A percentile compares a stretch with the other conserved stretches of the same genome.
phyloP scores from a whole-genome alignment of 2,888 invertebrate species.

The Chouioia cunea region DNA sequence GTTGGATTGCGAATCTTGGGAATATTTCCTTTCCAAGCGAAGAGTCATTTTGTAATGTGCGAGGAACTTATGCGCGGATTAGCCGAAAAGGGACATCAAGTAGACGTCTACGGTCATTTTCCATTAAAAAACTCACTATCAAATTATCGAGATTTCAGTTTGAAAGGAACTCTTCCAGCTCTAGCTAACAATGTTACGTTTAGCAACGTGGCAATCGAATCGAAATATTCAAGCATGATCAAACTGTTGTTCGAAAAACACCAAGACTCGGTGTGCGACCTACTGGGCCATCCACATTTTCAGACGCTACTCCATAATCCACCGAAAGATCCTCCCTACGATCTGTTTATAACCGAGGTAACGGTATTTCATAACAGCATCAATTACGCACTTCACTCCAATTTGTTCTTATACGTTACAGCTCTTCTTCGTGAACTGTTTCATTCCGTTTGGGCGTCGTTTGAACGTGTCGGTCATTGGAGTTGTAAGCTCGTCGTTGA shows the following conservation, averaged over 20 bases:
- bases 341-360: slow-evolving; percentile 51
- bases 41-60: slow-evolving; percentile 68
- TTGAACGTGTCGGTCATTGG: slow-evolving; percentile 56
- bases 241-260: background rate
- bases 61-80: slow-evolving; percentile 66
- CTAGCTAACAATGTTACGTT: slow-evolving; percentile 47
- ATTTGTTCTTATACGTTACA: too few species aligned
- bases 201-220: slow-evolving; percentile 39
- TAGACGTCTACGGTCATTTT: slow-evolving; percentile 59
- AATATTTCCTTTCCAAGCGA: slow-evolving; percentile 67
- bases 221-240: background rate
- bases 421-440: too few species aligned
- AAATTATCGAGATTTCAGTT: slow-evolving; percentile 52
- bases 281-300: slow-evolving; percentile 45
- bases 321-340: slow-evolving; percentile 48
- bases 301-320: slow-evolving; percentile 49
- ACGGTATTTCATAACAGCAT: too few species aligned
- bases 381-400: too few species aligned
- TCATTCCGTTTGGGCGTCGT: slow-evolving; percentile 52
- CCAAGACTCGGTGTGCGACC: background rate
- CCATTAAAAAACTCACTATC: slow-evolving; percentile 49
- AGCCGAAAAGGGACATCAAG: slow-evolving; percentile 66
- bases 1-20: slow-evolving; percentile 61
- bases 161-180: slow-evolving; percentile 47
- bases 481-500: slow-evolving; percentile 49